Evolutionary conservation across 2,888 invertebrate genomes (phyloP).

Genomic region (Dryococelus australis): DNA sequence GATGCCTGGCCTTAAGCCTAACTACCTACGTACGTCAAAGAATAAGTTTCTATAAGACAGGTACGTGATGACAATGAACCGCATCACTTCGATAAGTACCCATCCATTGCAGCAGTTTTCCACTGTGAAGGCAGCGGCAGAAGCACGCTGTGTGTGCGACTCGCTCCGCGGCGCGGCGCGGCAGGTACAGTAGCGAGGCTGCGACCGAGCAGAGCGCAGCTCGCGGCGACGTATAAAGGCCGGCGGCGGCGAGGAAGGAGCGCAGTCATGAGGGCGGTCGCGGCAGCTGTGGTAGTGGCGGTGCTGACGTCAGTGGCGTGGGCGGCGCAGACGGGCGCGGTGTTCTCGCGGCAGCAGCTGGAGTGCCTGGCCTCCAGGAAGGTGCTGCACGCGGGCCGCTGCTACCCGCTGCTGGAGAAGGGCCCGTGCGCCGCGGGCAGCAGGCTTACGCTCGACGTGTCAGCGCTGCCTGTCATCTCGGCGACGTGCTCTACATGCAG

Average conservation of each 20-base stretch:
- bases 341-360: not conserved
- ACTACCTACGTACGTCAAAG: no score
- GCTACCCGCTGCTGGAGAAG: not conserved
- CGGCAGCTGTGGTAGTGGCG: not conserved
- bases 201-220: not conserved
- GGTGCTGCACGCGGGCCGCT: not conserved
- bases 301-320: not conserved
- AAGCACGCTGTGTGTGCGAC: no score
- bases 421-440: not conserved
- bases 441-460: not conserved
- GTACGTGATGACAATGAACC: no score
- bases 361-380: conserved; percentile 3
- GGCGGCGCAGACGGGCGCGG: not conserved
- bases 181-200: no score
- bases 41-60: no score
- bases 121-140: no score
- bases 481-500: not conserved
- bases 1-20: no score
- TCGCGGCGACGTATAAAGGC: not conserved
- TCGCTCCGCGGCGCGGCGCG: no score
- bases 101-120: no score
- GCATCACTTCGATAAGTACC: no score
- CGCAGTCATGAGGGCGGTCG: not conserved
- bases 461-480: not conserved
- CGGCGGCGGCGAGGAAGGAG: not conserved